Evolutionary conservation across 2,113 vertebrate species (phyloP).

Genomic region (Misgurnus anguillicaudatus): DNA sequence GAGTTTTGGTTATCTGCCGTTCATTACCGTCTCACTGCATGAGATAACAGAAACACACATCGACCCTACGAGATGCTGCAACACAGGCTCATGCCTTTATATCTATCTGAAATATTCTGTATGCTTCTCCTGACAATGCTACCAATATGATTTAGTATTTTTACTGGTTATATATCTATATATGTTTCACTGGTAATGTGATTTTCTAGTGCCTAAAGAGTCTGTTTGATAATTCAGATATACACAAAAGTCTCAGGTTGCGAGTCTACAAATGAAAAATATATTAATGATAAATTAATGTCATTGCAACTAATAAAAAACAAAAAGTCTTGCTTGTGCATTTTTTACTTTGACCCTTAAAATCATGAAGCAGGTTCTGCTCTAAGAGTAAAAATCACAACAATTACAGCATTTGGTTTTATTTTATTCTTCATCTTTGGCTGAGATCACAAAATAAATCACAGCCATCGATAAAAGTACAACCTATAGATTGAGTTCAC

Average conservation of each 20-base stretch:
- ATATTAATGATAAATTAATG: not conserved
- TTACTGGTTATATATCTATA: no score
- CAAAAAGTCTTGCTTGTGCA: not conserved
- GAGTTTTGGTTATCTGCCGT: not conserved
- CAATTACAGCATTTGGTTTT: constrained; percentile 66
- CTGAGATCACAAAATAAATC: constrained; percentile 54
- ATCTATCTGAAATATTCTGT: not conserved
- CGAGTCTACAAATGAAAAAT: not conserved
- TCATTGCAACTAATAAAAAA: no score
- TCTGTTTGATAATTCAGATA: not conserved
- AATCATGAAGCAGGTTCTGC: no score
- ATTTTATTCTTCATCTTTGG: constrained; percentile 64
- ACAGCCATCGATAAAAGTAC: constrained; percentile 65
- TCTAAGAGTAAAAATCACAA: not conserved
- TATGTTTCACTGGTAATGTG: not conserved
- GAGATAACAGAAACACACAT: not conserved
- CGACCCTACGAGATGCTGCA: not conserved
- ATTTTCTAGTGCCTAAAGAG: constrained; percentile 18
- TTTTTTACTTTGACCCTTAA: not conserved
- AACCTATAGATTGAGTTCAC: constrained; percentile 57
- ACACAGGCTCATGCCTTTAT: not conserved
- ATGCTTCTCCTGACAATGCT: not conserved
- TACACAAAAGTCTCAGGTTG: constrained; percentile 17
- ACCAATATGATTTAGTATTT: no score
- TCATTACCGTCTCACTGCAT: not conserved